Evolutionary conservation across 2,797 vertebrate species (phyloP).

Genomic region (Sorex maritimensis): DNA sequence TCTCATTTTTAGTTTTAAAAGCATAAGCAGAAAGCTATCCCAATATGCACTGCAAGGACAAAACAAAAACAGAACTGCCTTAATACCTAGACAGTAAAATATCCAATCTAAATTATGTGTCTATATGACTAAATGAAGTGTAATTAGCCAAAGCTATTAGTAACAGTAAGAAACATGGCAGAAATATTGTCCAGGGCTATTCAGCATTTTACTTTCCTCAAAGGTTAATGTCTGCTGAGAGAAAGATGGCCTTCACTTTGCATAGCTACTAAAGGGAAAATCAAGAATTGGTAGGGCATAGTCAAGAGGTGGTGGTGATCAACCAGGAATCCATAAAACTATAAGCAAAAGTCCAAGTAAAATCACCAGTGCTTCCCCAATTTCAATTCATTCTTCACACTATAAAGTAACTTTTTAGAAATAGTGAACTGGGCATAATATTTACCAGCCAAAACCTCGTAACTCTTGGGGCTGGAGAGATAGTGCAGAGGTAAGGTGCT

Average conservation of each 20-base stretch:
- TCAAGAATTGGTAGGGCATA: background rate
- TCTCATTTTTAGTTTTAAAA: slow-evolving; percentile 43
- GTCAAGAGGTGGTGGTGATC: background rate
- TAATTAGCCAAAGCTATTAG: slow-evolving; percentile 22
- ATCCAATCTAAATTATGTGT: background rate
- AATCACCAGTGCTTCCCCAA: slow-evolving; percentile 11
- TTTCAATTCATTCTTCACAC: slow-evolving; percentile 36
- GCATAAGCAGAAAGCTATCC: slow-evolving; percentile 43
- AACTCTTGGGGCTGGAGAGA: too few relatives aligned
- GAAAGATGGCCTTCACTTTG: background rate
- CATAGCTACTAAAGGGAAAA: slow-evolving; percentile 13
- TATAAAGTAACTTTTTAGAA: background rate
- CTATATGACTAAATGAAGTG: slow-evolving; percentile 47
- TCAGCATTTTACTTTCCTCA: background rate
- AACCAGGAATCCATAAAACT: background rate
- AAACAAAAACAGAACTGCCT: slow-evolving; percentile 3
- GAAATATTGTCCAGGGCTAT: background rate
- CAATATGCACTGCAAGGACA: background rate
- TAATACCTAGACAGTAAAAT: slow-evolving; percentile 34
- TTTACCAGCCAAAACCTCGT: background rate
- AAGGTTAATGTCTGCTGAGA: slow-evolving; percentile 3
- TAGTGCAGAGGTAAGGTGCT: too few relatives aligned
- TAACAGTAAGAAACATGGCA: background rate
- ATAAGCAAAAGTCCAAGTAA: slow-evolving; percentile 43
- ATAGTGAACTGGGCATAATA: slow-evolving; percentile 43